These are phyloP conservation scores for Chaetura pelagica DNA, from an alignment of 2,113 vertebrate genomes.

Conservation along the genomic window DNA sequence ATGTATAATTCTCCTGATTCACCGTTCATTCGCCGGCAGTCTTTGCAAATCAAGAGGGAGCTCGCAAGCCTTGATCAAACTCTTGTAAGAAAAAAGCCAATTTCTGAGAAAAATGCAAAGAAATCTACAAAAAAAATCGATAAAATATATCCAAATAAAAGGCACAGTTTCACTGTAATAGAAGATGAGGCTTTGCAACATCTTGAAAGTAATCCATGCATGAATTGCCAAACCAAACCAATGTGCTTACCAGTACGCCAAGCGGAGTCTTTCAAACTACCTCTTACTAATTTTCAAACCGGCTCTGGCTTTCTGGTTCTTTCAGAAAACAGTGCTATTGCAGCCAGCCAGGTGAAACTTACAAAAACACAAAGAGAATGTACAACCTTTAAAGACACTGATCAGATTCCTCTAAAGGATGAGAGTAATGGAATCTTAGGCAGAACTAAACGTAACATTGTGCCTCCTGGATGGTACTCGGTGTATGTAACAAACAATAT, in stretches of 20 bases:
- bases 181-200: conserved; percentile 62
- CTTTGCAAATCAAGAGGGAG: conserved; percentile 89
- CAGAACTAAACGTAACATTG: conserved; percentile 84
- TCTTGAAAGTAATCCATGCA: conserved; percentile 39
- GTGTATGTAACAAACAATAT: conserved; percentile 90
- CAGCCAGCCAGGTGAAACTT: conserved; percentile 12
- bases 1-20: conserved; percentile 81
- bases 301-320: conserved; percentile 68
- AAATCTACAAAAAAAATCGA: conserved; percentile 54
- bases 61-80: conserved; percentile 84
- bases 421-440: conserved; percentile 54
- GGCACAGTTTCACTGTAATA: conserved; percentile 25
- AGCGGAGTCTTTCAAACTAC: conserved; percentile 70
- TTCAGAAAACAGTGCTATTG: conserved; percentile 62
- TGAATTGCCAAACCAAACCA: conserved; percentile 54
- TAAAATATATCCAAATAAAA: conserved; percentile 45
- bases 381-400: neutral
- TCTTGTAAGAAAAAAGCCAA: conserved; percentile 75
- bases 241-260: conserved; percentile 56
- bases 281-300: conserved; percentile 67
- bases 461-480: conserved; percentile 88
- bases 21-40: conserved; percentile 81
- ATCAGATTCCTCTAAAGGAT: conserved; percentile 18
- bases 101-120: conserved; percentile 75
- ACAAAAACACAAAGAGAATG: conserved; percentile 10